Evolutionary conservation across 92 coral and sea anemone genomes (phyloP), one percentile per base, ranked within the genome.

Genomic region (Anthopleura xanthogrammica): DNA sequence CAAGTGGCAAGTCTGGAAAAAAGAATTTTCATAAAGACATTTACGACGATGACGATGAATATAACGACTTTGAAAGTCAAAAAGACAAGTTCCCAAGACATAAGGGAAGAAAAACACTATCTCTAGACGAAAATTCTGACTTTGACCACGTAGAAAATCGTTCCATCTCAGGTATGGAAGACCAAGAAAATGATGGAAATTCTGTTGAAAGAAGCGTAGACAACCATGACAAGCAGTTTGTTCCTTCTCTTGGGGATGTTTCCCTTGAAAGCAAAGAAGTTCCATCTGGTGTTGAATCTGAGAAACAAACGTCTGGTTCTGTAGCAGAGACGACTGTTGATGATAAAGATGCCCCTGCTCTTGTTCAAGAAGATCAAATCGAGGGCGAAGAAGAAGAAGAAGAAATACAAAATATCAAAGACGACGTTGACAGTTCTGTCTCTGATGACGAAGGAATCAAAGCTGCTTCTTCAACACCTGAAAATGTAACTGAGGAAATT

Each of bases 381-480:
- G 77, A 41, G 42, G 77, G 54, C 77, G 77, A 74, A 74, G 77
- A 74, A 41, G 50, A 74, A 74, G 42, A 72, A 72, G 42, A 57
- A 57, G 62, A 57, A 19, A 57, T 8, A 57, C 62, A 57, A 17
- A 60, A 19, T 6, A 60, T 19, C 68, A n/a, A 60, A 19, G 68
- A 12, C 58, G 9, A 7, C 2, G 58, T 54, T 7, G 24, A 19
- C 68, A 60, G 68, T 60, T 60, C 68, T n/a, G 22, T 12, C 17
- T 58, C 24, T n/a, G 24, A 60, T 12, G 23, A 60, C 24, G 68
- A 14, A 54, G 58, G 16, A 54, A 54, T 13, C 68, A 17, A 60
- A 19, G 70, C 22, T 8, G 70, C 19, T 13, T 62, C 2, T 11
- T n/a, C 29, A 62, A n/a, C 70, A 57, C 12, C 62, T 57, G 62